These are phyloP conservation scores for Plestiodon gilberti DNA, from an alignment of 2,113 vertebrate species.

Conservation along the genomic window DNA sequence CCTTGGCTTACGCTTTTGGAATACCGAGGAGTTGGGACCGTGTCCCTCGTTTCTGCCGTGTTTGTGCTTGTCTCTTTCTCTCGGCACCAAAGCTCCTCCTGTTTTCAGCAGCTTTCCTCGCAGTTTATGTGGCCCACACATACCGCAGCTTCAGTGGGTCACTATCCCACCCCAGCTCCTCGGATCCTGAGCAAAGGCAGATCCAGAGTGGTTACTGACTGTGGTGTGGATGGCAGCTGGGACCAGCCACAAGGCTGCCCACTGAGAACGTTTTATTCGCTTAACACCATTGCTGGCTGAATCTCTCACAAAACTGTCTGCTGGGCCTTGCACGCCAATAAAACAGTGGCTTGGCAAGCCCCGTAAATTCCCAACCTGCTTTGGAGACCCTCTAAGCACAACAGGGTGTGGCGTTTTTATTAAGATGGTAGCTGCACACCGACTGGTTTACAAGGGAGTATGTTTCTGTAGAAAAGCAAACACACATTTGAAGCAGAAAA, in stretches of 20 bases:
- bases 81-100: not conserved
- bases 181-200: not conserved
- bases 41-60: not conserved
- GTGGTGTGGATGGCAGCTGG: not conserved
- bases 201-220: not conserved
- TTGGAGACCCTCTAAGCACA: not conserved
- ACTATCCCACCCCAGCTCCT: not conserved
- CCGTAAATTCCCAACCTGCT: not conserved
- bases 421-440: not conserved
- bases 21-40: not conserved
- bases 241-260: too few species aligned
- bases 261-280: too few species aligned
- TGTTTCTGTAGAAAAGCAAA: not conserved
- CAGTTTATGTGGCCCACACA: not conserved
- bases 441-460: not conserved
- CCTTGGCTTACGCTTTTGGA: not conserved
- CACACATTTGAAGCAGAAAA: conserved; percentile 8
- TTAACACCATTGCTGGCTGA: not conserved
- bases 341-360: not conserved
- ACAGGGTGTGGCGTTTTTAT: not conserved
- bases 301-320: not conserved
- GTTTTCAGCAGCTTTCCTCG: not conserved
- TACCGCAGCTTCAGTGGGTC: not conserved
- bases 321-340: not conserved
- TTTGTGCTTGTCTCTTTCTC: too few species aligned